Base-by-base conservation (phyloP, 2,888 invertebrate genomes). In the Archips xylosteana region DNA sequence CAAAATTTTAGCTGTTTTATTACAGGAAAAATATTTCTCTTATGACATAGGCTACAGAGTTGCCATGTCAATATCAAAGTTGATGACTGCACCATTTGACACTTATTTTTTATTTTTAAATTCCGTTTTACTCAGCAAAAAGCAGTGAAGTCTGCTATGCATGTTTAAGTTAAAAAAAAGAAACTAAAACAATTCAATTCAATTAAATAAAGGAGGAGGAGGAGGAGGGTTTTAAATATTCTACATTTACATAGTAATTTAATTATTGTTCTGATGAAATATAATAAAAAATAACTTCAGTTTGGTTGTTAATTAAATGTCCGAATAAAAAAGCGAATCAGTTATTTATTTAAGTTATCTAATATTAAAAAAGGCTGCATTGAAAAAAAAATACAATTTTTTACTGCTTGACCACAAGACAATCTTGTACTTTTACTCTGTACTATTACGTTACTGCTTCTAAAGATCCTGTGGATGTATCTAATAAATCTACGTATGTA, bases 71-170 rank as follows among this genome's bases (percentile, higher is more conserved):
- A 60, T 60, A 42, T 12, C 32, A 61, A 65, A 65, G 49, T 51
- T 74, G 69, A 74, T 74, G 74, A 74, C 74, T 65, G 60, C 74
- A 70, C 61, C 45, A 23, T 70, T 70, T 74, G 74, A 74, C 74
- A 74, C 61, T 74, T 61, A 64, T 65, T 70, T 49, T 74, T 74
- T 74, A 74, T 74, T 74, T 74, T 74, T 70, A 74, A 74, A 70
- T 36, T 54, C 65, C 65, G 47, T 74, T 74, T 2, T 61, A 74
- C 74, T 68, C 68, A 73, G 42, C 42, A 42, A 51, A 6, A 34
- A 59, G 34, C 12, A 9, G 23, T 12, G 23, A 65, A 51, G 39
- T 9, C 42, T 0, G 63, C 15, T 49, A 63, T 57, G 42, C 63
- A 73, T 57, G 39, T 39, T 39, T 39, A 6, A 39, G 39, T 39